Base-by-base conservation (phyloP, 1,140 invertebrate genomes). In the Sesamia nonagrioides region DNA sequence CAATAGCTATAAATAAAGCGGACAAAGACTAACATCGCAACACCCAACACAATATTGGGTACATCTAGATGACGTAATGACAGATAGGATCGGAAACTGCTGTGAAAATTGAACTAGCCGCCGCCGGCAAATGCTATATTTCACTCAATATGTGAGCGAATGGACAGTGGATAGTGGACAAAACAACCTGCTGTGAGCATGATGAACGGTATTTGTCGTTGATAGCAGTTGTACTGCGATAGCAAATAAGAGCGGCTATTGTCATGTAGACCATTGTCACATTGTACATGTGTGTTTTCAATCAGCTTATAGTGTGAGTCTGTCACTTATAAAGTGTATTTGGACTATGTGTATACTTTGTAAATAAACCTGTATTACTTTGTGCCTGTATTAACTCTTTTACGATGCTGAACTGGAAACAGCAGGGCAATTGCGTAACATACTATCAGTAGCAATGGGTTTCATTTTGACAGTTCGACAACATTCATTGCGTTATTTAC, bases 121-220 rank as follows among this genome's bases (percentile, higher is more conserved):
- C 79, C 80, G 81, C 56, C 76, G 78, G 80, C 75, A 60, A 71
- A 42, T 48, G 69, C 81, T 84, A 85, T 90, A 91, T 91, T 89
- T 89, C 88, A 87, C 82, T 90, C 88, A 85, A 90, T 91, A 90
- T 90, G 88, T 90, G 86, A 88, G 77, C 75, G 79, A 83, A 74
- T 77, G 82, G 79, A 77, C 80, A 68, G 66, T 48, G 84, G 82
- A 89, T 88, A 91, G 66, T 48, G 84, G 82, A 89, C 88, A 91
- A 90, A 86, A 88, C 86, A 84, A 85, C 92, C 91, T 87, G 91
- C 91, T 92, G 91, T 61, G 92, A 89, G 66, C 75, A 50, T 87
- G 90, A 90, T 92, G 79, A 84, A 86, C 71, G 37, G n/a, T 75
- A 61, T 75, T 56, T 58, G 58, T 54, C 48, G n/a, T 61, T 66